Percentiles rank a stretch among this genome's conserved stretches.
Evolutionary conservation across 1,140 invertebrate species (phyloP).

Genomic region (Galendromus occidentalis): DNA sequence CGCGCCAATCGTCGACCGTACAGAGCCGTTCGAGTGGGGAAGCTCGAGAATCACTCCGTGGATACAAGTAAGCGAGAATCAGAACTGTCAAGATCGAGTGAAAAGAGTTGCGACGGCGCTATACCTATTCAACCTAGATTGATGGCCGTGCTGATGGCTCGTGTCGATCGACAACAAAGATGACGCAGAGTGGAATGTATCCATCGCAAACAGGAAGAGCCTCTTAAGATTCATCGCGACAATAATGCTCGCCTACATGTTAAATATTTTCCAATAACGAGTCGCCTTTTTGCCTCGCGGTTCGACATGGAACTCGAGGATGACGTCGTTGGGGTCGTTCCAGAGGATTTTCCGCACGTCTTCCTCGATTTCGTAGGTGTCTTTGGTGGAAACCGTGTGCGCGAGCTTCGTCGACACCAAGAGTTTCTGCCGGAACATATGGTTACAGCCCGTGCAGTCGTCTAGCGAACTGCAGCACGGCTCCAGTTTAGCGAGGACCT

Average conservation of each 20-base stretch:
- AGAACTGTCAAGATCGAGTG: too few relatives aligned
- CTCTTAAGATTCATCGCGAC: too few relatives aligned
- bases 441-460: neutral
- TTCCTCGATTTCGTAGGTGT: neutral
- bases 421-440: neutral
- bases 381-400: neutral
- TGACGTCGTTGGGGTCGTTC: neutral
- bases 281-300: neutral
- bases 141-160: too few relatives aligned
- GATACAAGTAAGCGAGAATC: too few relatives aligned
- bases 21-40: too few relatives aligned
- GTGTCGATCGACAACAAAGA: too few relatives aligned
- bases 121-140: too few relatives aligned
- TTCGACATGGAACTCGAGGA: conserved; percentile 1
- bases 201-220: too few relatives aligned
- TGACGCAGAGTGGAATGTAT: too few relatives aligned
- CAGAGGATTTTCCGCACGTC: neutral
- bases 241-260: neutral
- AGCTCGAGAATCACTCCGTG: too few relatives aligned
- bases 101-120: too few relatives aligned
- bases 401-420: neutral
- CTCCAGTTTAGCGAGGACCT: conserved; percentile 1
- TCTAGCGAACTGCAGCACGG: neutral
- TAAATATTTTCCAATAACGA: conserved; percentile 1
- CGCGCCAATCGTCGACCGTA: too few relatives aligned